Conservation (phyloP, 1,140 invertebrate genomes). For the Gryon sp. region DNA sequence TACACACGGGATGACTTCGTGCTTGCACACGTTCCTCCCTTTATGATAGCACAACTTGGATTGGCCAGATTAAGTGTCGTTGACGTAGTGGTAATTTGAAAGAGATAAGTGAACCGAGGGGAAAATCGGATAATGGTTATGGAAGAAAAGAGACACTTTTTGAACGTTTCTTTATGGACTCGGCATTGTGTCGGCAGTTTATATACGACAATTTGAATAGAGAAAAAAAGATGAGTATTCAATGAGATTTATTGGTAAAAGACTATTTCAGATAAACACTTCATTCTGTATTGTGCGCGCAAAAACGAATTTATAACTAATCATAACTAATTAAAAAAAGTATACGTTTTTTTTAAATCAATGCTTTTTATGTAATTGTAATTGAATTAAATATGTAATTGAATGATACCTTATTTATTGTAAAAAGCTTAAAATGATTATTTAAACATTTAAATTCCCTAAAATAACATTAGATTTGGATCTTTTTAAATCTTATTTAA, state of each 20-base stretch:
- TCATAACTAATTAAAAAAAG: too few species aligned
- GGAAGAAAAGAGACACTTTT: conserved; percentile 52
- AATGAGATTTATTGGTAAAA: conserved; percentile 17
- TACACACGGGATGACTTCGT: conserved; percentile 30
- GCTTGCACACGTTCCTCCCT: conserved; percentile 45
- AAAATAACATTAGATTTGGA: too few species aligned
- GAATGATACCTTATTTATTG: too few species aligned
- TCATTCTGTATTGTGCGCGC: conserved; percentile 10
- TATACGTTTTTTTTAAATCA: too few species aligned
- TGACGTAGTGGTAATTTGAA: conserved; percentile 55
- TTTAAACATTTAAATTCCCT: too few species aligned
- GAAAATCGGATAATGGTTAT: conserved; percentile 52
- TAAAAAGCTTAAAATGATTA: too few species aligned
- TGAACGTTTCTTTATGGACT: conserved; percentile 50
- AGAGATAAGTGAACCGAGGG: conserved; percentile 56
- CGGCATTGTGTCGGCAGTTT: conserved; percentile 53
- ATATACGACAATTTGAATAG: conserved; percentile 53
- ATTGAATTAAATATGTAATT: too few species aligned
- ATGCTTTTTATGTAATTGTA: too few species aligned
- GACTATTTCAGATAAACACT: background rate
- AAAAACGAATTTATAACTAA: background rate
- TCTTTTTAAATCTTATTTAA: too few species aligned
- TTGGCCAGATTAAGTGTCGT: conserved; percentile 51
- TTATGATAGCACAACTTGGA: conserved; percentile 41
- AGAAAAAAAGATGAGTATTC: conserved; percentile 28